A percentile compares a stretch with the other conserved stretches of the same genome.
Evolutionary conservation across 2,888 invertebrate species (phyloP).

Genomic region (Teinopalpus imperialis): DNA sequence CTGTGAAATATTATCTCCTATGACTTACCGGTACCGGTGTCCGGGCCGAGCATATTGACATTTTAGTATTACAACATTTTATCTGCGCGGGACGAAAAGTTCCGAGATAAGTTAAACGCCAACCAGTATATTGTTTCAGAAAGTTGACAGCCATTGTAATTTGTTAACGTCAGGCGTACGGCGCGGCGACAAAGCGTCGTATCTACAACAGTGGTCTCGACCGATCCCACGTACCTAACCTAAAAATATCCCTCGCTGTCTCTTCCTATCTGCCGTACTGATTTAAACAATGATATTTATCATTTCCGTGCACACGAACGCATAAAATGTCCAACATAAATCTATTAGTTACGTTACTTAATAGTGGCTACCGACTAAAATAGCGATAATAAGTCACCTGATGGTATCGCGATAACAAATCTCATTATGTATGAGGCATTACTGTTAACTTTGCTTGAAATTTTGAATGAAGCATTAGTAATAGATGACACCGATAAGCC

Average conservation of each 20-base stretch:
- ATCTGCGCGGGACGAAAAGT: slow-evolving; percentile 77
- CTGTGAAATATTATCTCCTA: slow-evolving; percentile 69
- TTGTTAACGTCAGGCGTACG: slow-evolving; percentile 71
- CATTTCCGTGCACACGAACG: slow-evolving; percentile 51
- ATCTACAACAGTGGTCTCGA: slow-evolving; percentile 41
- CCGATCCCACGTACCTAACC: slow-evolving; percentile 56
- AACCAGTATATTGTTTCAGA: slow-evolving; percentile 79
- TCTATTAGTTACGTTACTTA: slow-evolving; percentile 57
- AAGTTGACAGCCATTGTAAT: slow-evolving; percentile 76
- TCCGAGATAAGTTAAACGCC: slow-evolving; percentile 77
- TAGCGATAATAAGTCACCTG: slow-evolving; percentile 57
- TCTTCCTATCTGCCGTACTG: slow-evolving; percentile 56
- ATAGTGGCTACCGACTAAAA: slow-evolving; percentile 59
- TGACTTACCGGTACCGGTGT: slow-evolving; percentile 62
- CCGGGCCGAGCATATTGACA: slow-evolving; percentile 71
- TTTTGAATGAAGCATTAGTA: slow-evolving; percentile 57
- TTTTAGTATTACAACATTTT: slow-evolving; percentile 80
- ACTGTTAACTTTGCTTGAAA: slow-evolving; percentile 51
- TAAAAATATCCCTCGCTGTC: slow-evolving; percentile 60
- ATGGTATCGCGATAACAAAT: slow-evolving; percentile 45
- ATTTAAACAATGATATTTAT: slow-evolving; percentile 69
- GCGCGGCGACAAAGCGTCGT: slow-evolving; percentile 43
- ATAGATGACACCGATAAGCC: slow-evolving; percentile 53
- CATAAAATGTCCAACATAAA: slow-evolving; percentile 60
- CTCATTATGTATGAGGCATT: slow-evolving; percentile 45